A percentile compares a stretch with the other conserved stretches of the same genome.
These are phyloP conservation scores for Trididemnum miniatum DNA, from an alignment of 23 tunicate species.

Conservation along the genomic window DNA sequence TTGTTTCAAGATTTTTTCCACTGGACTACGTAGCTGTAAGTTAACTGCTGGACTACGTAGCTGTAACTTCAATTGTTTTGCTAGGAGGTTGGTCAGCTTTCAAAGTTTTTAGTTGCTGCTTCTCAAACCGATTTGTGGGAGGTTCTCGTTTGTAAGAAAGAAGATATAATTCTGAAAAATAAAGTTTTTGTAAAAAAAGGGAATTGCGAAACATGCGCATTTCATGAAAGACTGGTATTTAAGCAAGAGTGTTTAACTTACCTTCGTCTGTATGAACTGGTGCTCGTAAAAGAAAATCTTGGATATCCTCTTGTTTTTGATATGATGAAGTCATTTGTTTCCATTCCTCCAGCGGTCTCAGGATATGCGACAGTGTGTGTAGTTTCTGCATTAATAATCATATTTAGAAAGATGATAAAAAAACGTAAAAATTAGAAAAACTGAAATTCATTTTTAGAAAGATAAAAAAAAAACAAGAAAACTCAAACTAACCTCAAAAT, in stretches of 20 bases:
- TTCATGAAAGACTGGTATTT: too few relatives aligned
- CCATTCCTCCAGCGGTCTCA: conserved; percentile 88
- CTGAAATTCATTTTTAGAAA: not conserved
- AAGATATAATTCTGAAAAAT: conserved; percentile 67
- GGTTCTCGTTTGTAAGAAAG: conserved; percentile 96
- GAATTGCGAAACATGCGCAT: too few relatives aligned
- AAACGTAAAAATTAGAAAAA: not conserved
- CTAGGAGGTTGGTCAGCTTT: conserved; percentile 30
- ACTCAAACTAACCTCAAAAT: conserved; percentile 80
- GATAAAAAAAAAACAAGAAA: not conserved
- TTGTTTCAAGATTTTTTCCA: too few relatives aligned
- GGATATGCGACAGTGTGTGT: conserved; percentile 53
- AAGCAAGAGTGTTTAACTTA: too few relatives aligned
- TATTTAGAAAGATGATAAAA: too few relatives aligned
- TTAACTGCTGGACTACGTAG: too few relatives aligned
- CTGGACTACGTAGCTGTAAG: too few relatives aligned
- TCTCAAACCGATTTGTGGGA: conserved; percentile 84
- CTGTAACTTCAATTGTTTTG: too few relatives aligned
- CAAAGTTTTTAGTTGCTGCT: conserved; percentile 68
- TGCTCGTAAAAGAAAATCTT: conserved; percentile 71
- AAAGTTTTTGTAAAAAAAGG: too few relatives aligned
- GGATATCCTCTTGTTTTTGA: conserved; percentile 58
- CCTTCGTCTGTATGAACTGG: conserved; percentile 77
- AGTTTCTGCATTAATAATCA: conserved; percentile 95
- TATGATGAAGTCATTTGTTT: conserved; percentile 53